Evolutionary conservation across 2,888 invertebrate species (phyloP).

Genomic region (Antheraea assamensis): DNA sequence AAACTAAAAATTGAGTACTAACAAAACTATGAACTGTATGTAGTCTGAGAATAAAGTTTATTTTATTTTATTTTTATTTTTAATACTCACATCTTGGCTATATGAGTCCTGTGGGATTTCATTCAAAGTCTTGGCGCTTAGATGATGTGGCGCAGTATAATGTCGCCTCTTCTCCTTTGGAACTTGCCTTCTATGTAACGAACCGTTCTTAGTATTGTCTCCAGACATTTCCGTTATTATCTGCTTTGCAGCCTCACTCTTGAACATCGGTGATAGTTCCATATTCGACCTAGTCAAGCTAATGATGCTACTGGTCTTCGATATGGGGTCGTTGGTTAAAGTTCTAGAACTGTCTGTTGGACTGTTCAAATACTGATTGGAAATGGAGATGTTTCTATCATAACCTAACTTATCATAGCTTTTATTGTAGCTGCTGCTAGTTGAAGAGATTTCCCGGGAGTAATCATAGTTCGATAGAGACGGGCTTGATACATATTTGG

Average conservation of each 20-base stretch:
- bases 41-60: too few species aligned
- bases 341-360: conserved; percentile 74
- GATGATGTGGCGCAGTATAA: conserved; percentile 92
- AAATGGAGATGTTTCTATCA: conserved; percentile 66
- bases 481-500: conserved; percentile 75
- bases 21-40: too few species aligned
- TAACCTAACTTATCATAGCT: conserved; percentile 67
- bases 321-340: conserved; percentile 73
- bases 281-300: conserved; percentile 73
- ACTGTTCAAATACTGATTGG: conserved; percentile 74
- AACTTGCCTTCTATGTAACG: conserved; percentile 85
- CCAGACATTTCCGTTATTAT: conserved; percentile 91
- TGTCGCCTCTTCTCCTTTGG: conserved; percentile 93
- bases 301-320: conserved; percentile 74
- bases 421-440: conserved; percentile 71
- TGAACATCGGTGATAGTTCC: conserved; percentile 90
- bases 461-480: conserved; percentile 75
- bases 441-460: conserved; percentile 68
- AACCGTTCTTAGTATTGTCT: conserved; percentile 79
- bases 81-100: conserved; percentile 75
- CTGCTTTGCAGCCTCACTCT: conserved; percentile 93
- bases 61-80: too few species aligned
- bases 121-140: conserved; percentile 84
- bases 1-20: too few species aligned
- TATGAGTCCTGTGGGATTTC: conserved; percentile 77